These are phyloP conservation scores for Chironomus tentans DNA, from an alignment of 2,888 invertebrate genomes.

Conservation along the genomic window DNA sequence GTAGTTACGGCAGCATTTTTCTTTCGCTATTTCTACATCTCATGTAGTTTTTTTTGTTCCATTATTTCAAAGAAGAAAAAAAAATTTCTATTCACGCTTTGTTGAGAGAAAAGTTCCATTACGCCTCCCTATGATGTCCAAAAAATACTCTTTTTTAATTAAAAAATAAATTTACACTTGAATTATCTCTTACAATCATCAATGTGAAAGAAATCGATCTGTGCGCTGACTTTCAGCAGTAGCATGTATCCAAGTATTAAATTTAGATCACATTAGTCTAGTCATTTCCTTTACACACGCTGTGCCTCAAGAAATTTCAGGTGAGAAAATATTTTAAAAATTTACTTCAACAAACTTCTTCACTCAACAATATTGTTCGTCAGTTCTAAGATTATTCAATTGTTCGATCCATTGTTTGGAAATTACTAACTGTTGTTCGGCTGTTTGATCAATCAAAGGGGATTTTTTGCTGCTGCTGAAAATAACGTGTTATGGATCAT, in stretches of 20 bases:
- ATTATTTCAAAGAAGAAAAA: not conserved
- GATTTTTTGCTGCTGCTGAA: no score
- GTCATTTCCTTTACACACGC: not conserved
- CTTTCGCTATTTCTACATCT: not conserved
- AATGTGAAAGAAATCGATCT: not conserved
- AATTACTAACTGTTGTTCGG: no score
- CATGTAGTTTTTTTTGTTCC: not conserved
- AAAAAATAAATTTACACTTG: slow-evolving; percentile 2
- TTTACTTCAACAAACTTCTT: no score
- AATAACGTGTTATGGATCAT: no score
- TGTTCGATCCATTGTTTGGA: no score
- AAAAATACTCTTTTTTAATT: slow-evolving; percentile 4
- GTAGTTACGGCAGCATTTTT: not conserved
- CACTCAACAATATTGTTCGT: no score
- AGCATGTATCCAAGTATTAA: not conserved
- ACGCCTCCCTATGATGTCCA: not conserved
- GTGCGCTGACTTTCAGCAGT: not conserved
- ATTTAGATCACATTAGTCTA: not conserved
- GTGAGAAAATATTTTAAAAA: no score
- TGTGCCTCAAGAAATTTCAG: not conserved
- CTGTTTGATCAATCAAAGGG: no score
- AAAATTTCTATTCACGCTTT: not conserved
- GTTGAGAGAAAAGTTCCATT: not conserved
- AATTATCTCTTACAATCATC: not conserved
- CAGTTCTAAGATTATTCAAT: no score